These are phyloP conservation scores for Centrocercus urophasianus DNA, from an alignment of 2,113 vertebrate genomes.

Conservation along the genomic window DNA sequence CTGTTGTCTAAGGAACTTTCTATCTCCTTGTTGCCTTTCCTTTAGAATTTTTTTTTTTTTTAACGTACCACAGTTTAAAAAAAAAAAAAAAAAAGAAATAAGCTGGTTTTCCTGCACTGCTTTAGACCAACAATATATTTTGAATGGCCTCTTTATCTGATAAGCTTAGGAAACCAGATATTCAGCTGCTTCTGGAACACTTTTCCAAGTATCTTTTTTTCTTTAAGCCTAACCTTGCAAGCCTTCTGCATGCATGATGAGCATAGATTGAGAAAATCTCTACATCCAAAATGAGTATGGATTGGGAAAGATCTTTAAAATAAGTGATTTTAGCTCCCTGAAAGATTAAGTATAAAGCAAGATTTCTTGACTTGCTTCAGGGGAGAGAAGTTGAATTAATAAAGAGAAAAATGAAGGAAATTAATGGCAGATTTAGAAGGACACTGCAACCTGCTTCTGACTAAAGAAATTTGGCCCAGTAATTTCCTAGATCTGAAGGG, in stretches of 20 bases:
- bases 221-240: not conserved
- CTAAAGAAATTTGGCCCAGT: not conserved
- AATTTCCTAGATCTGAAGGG: not conserved
- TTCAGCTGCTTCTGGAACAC: not conserved
- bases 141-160: not conserved
- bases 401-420: not conserved
- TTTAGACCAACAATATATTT: not conserved
- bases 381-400: not conserved
- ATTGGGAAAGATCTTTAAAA: not conserved
- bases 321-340: not conserved
- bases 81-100: not conserved
- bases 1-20: not conserved
- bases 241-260: not conserved
- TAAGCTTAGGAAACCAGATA: not conserved
- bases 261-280: not conserved
- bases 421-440: not conserved
- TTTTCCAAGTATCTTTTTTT: not conserved
- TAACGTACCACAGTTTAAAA: accelerated
- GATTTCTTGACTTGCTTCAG: not conserved
- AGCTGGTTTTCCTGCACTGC: not conserved
- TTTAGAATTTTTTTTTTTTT: not conserved
- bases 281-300: not conserved
- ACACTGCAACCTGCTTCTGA: not conserved
- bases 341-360: not conserved
- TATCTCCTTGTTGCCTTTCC: not conserved